Base-by-base conservation (phyloP, 1,140 invertebrate genomes). In the Cotesia glomerata region DNA sequence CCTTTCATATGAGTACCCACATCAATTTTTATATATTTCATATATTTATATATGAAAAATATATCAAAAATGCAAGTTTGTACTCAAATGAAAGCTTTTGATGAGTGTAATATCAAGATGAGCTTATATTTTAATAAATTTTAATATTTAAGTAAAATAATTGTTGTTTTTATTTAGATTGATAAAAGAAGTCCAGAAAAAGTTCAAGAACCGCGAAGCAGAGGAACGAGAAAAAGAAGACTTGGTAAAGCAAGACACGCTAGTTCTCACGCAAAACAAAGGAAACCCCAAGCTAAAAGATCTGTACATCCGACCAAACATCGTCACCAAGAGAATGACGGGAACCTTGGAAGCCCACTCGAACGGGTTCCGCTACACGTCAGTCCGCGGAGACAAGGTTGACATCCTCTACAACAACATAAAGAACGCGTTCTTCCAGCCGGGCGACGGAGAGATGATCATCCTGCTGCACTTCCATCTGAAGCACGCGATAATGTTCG, bases 401-500 rank as follows among this genome's bases (percentile, higher is more conserved):
- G 98, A 99, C 82, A 98, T 99, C 78, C 88, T 99, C 16, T 99
- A 99, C 82, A 99, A 99, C 88, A 99, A 99, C 85, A 99, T 99
- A 75, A 98, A 99, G 84, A 98, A 99, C 86, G 98, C 98, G 5
- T 98, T 99, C 88, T 99, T 99, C 87, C 98, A 99, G 89, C 98
- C 98, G 0, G 99, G 98, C 86, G 98, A 99, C 87, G 95, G 96
- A 71, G 98, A 99, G 89, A 99, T 99, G 97, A 99, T 99, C 66
- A 99, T 99, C 82, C 87, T 99, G 5, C 89, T 99, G 59, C 98
- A 99, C 90, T 99, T 99, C 84, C 97, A 99, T 89, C 89, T 99
- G 35, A 99, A 98, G 91, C 95, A 99, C 86, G 97, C 97, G 35
- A 99, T 99, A 74, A 95, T 99, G 94, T 99, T 98, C 90, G 97